Base-by-base conservation (phyloP, 2,888 invertebrate genomes). In the Stenichneumon culpator region DNA sequence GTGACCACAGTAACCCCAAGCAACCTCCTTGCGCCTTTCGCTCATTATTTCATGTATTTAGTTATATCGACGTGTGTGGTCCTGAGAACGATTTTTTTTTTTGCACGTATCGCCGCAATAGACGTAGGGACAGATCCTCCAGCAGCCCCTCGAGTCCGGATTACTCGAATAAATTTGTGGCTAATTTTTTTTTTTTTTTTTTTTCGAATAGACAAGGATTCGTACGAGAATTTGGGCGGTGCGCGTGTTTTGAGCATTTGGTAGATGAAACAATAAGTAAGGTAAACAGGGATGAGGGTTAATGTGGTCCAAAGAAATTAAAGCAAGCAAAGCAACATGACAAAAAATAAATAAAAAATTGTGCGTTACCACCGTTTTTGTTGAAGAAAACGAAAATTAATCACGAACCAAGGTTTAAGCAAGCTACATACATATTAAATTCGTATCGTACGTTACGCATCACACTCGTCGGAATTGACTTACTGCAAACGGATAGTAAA, bases 1-100 rank as follows among this genome's bases (percentile, higher is more conserved):
- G 91, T 91, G 94, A 94, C 94, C 94, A 94, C 94, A 94, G 91
- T 93, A 94, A 94, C 57, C 93, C 92, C 92, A 90, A 91, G 91
- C 90, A 89, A 92, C 90, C 90, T 92, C 91, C 92, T 92, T 74
- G 63, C 74, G 77, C 65, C 73, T 86, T 75, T 68, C 63, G 73
- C 72, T 82, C 82, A 79, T 85, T 57, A 60, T 75, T 63, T 25
- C 78, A 75, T 83, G 57, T 54, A 36, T 25, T 79, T 63, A 68
- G 65, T 78, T 82, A 22, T 83, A 79, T 87, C 82, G 82, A 77
- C 70, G 80, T 67, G 36, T 85, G 88, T 90, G 87, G 89, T 90
- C 89, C 83, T 70, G 50, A 75, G 65, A 57, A 36, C 36, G 73
- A 70, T 70, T 44, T 68, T 47, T 54, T 22, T 57, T 75, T 57